Evolutionary conservation across 2,888 invertebrate species (phyloP).

Genomic region (Athalia circularis): DNA sequence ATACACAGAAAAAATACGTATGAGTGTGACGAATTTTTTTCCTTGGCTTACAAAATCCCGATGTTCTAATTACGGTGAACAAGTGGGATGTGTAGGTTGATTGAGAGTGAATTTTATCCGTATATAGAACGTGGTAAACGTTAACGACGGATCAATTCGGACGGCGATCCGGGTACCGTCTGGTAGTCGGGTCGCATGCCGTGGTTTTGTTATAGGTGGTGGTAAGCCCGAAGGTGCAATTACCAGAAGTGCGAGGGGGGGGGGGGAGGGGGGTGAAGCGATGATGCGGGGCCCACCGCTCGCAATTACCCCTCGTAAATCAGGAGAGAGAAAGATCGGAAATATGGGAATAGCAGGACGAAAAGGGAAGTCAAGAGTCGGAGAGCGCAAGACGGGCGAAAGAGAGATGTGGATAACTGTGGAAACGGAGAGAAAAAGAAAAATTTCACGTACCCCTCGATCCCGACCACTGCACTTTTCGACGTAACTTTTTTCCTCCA

Average conservation of each 20-base stretch:
- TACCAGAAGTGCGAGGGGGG: constrained; percentile 50
- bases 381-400: constrained; percentile 41
- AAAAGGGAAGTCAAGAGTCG: neutral
- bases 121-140: neutral
- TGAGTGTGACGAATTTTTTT: too few relatives aligned
- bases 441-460: neutral
- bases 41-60: too few relatives aligned
- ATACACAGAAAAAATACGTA: neutral
- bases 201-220: constrained; percentile 50
- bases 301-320: constrained; percentile 63
- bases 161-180: neutral
- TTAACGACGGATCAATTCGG: neutral
- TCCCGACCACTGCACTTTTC: too few relatives aligned
- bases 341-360: too few relatives aligned
- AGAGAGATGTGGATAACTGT: neutral
- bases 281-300: constrained; percentile 57
- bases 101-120: neutral
- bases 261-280: constrained; percentile 55
- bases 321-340: constrained; percentile 52
- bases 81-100: too few relatives aligned
- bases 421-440: constrained; percentile 24
- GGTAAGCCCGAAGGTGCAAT: constrained; percentile 54
- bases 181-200: constrained; percentile 44
- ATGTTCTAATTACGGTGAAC: too few relatives aligned
- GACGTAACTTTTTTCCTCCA: neutral